phyloP scores from a whole-genome alignment of 1,140 invertebrate species.

The Artemia franciscana region DNA sequence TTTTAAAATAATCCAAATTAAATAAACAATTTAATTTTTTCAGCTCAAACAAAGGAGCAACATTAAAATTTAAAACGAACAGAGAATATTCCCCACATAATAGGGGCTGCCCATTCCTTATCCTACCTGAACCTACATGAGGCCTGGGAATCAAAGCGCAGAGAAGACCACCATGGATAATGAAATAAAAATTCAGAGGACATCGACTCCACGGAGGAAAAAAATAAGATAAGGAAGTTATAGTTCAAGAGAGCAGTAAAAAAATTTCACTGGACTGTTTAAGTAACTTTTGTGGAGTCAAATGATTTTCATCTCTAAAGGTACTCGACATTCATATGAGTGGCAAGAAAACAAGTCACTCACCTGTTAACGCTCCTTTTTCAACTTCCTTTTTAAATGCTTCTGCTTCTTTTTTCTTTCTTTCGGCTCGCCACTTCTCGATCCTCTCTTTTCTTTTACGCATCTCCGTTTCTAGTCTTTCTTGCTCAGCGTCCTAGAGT shows the following conservation, averaged over 20 bases:
- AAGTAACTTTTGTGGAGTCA: too few species aligned
- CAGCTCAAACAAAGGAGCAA: too few species aligned
- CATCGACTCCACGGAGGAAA: too few species aligned
- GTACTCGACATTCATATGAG: not conserved
- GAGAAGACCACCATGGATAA: too few species aligned
- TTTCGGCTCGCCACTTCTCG: slow-evolving; percentile 68
- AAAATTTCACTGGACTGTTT: not conserved
- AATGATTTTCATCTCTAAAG: not conserved
- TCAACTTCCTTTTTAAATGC: slow-evolving; percentile 45
- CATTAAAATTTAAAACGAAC: too few species aligned
- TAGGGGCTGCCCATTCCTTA: too few species aligned
- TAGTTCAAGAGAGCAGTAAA: not conserved
- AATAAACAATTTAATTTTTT: too few species aligned
- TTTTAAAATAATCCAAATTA: too few species aligned
- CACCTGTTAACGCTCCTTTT: slow-evolving; percentile 24
- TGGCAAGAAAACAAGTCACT: slow-evolving; percentile 8
- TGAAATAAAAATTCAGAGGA: too few species aligned
- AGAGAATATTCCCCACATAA: too few species aligned
- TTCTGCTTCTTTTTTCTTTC: slow-evolving; percentile 61
- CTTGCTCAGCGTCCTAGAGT: slow-evolving; percentile 36
- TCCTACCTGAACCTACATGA: too few species aligned
- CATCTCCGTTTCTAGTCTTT: slow-evolving; percentile 79
- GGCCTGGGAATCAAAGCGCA: too few species aligned
- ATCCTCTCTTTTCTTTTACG: slow-evolving; percentile 79
- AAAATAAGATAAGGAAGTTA: not conserved